These are phyloP conservation scores for Blera fallax DNA, from an alignment of 2,888 invertebrate species.

Conservation along the genomic window DNA sequence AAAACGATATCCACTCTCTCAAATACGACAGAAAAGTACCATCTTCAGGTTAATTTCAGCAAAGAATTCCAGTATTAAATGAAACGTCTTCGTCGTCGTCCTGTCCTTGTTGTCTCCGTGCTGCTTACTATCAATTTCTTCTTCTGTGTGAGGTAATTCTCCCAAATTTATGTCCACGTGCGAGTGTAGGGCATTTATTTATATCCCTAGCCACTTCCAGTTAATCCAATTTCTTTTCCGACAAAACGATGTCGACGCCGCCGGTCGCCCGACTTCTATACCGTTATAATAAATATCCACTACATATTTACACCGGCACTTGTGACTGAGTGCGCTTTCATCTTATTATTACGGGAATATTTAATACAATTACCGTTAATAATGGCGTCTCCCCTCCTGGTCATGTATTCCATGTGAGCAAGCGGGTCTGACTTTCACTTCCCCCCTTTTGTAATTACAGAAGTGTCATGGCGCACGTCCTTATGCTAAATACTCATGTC, in stretches of 20 bases:
- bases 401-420: slow-evolving; percentile 7
- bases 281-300: slow-evolving; percentile 59
- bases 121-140: not conserved
- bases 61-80: slow-evolving; percentile 39
- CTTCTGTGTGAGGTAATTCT: slow-evolving; percentile 31
- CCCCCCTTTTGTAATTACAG: slow-evolving; percentile 61
- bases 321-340: slow-evolving; percentile 52
- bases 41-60: slow-evolving; percentile 26
- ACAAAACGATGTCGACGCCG: slow-evolving; percentile 15
- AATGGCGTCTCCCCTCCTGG: slow-evolving; percentile 39
- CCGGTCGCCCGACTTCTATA: not conserved
- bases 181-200: slow-evolving; percentile 45
- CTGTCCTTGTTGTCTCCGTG: not conserved
- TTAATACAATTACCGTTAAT: slow-evolving; percentile 72
- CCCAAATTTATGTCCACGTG: slow-evolving; percentile 55
- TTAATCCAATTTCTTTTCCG: slow-evolving; percentile 57
- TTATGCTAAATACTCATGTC: slow-evolving; percentile 65
- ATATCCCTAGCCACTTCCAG: slow-evolving; percentile 56
- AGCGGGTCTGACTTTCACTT: not conserved
- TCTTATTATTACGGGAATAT: slow-evolving; percentile 65
- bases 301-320: slow-evolving; percentile 49
- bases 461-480: slow-evolving; percentile 66
- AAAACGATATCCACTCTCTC: not conserved
- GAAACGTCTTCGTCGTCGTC: slow-evolving; percentile 19
- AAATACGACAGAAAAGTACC: not conserved